These are phyloP conservation scores for Mayetiola destructor DNA, from an alignment of 2,888 invertebrate species.

Conservation along the genomic window DNA sequence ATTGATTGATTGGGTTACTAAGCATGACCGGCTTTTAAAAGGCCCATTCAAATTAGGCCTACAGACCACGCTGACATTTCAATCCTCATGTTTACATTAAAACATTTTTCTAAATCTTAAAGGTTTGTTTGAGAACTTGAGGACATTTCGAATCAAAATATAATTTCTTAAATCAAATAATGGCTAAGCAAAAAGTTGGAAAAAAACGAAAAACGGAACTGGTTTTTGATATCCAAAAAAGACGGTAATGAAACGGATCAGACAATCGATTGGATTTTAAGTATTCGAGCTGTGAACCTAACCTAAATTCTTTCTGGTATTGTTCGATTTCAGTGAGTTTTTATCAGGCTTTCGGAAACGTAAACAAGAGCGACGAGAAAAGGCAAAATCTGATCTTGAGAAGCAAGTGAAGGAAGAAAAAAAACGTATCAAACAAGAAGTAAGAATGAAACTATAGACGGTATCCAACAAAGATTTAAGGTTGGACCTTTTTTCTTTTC, in stretches of 20 bases:
- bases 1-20: too few relatives aligned
- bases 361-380: constrained; percentile 59
- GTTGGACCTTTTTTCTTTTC: background rate
- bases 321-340: constrained; percentile 61
- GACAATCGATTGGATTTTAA: too few relatives aligned
- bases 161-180: background rate
- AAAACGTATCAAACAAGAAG: constrained; percentile 59
- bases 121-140: background rate
- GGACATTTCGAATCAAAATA: background rate
- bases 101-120: background rate
- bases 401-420: constrained; percentile 58
- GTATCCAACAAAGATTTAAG: too few relatives aligned
- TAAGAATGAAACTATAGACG: too few relatives aligned
- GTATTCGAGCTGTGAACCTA: too few relatives aligned
- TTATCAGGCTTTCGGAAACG: constrained; percentile 68
- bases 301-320: too few relatives aligned
- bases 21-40: too few relatives aligned
- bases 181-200: background rate
- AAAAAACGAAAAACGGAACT: background rate
- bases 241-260: background rate
- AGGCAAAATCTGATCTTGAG: constrained; percentile 58
- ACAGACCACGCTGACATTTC: background rate
- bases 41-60: too few relatives aligned
- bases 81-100: constrained; percentile 7
- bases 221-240: background rate